Evolutionary conservation across 2,888 invertebrate species (phyloP).

Genomic region (Xanthorhoe spadicearia): DNA sequence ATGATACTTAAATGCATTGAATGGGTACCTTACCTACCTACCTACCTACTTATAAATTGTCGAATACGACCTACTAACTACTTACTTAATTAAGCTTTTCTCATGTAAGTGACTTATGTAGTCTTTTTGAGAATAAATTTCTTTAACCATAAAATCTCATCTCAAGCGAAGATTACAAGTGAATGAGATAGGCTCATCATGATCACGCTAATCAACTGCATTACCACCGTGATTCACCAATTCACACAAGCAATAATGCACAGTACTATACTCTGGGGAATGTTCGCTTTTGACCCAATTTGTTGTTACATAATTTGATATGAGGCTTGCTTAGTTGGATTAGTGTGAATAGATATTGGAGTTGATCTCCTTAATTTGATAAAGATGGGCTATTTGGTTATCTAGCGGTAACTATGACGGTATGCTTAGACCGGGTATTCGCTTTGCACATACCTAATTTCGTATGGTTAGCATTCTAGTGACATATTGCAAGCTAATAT

Average conservation of each 20-base stretch:
- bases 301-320: conserved; percentile 17
- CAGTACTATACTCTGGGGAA: conserved; percentile 17
- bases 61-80: no score
- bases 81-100: no score
- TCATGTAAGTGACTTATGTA: no score
- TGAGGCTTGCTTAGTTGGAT: conserved; percentile 21
- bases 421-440: no score
- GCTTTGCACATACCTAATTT: no score
- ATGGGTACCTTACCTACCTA: no score
- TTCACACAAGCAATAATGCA: conserved; percentile 22
- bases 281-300: conserved; percentile 24
- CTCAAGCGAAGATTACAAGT: background rate
- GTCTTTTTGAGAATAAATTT: no score
- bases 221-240: conserved; percentile 22
- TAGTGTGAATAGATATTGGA: conserved; percentile 15
- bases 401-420: background rate
- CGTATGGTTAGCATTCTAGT: background rate
- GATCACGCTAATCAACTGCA: conserved; percentile 18
- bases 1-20: no score
- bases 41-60: no score
- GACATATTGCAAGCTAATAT: background rate
- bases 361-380: conserved; percentile 16
- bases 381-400: background rate
- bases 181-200: conserved; percentile 5
- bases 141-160: no score